A percentile compares a stretch with the other conserved stretches of the same genome.
Conservation (phyloP, 1,140 invertebrate genomes). For the Diorhabda elongata region DNA sequence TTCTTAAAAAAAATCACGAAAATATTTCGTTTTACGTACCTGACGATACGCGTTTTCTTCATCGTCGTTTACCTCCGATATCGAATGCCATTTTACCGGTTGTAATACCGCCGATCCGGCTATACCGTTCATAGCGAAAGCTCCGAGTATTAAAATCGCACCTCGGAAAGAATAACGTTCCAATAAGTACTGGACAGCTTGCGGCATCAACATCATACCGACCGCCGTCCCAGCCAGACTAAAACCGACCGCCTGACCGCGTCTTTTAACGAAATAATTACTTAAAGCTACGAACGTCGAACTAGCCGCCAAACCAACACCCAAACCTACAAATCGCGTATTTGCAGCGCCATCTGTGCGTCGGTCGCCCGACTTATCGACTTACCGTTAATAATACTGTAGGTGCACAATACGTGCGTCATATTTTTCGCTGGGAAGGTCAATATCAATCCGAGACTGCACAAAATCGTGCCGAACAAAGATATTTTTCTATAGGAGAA, state of each 20-base stretch:
- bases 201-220: conserved; percentile 71
- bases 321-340: conserved; percentile 57
- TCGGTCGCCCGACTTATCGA: conserved; percentile 8
- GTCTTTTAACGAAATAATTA: conserved; percentile 68
- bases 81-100: conserved; percentile 62
- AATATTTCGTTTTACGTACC: conserved; percentile 27
- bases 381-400: conserved; percentile 71
- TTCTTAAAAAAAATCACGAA: not conserved
- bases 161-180: conserved; percentile 60
- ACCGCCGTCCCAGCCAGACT: conserved; percentile 72
- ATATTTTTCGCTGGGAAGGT: conserved; percentile 67
- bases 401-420: conserved; percentile 66
- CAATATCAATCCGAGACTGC: conserved; percentile 59
- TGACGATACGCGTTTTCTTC: conserved; percentile 49
- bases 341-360: not conserved
- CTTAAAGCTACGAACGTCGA: conserved; percentile 70
- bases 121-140: conserved; percentile 60
- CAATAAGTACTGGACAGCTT: conserved; percentile 59
- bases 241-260: conserved; percentile 70
- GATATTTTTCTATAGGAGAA: conserved; percentile 72
- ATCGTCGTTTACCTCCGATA: conserved; percentile 53
- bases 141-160: conserved; percentile 63
- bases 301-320: conserved; percentile 65
- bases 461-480: conserved; percentile 61
- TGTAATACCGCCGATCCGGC: conserved; percentile 64